These are phyloP conservation scores for Thripadectes ignobilis DNA, from an alignment of 2,797 vertebrate genomes.

Conservation along the genomic window DNA sequence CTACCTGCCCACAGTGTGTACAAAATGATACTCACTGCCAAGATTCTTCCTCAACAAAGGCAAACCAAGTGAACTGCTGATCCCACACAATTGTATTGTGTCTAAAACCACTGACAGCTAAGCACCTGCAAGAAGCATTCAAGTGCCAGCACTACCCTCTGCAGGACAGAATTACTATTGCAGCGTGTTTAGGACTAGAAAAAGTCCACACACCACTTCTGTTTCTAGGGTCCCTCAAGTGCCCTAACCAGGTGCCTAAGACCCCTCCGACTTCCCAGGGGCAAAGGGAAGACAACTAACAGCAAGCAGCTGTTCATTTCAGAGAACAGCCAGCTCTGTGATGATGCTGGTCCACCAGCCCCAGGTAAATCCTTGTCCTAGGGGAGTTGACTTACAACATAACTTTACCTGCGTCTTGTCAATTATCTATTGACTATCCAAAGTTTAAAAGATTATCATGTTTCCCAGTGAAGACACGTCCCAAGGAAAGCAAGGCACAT, in stretches of 20 bases:
- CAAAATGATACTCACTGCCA: not conserved
- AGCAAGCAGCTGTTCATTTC: not conserved
- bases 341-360: fast-evolving
- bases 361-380: not conserved
- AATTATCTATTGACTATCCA: not conserved
- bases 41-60: not conserved
- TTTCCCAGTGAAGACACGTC: not conserved
- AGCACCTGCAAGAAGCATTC: not conserved
- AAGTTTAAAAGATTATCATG: not conserved
- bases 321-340: not conserved
- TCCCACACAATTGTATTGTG: too few species aligned
- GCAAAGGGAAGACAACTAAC: not conserved
- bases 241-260: not conserved
- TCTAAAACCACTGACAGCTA: too few species aligned
- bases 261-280: not conserved
- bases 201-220: not conserved
- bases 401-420: not conserved
- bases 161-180: not conserved
- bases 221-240: not conserved
- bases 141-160: not conserved
- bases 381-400: not conserved
- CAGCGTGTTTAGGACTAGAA: fast-evolving
- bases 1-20: not conserved
- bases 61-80: not conserved
- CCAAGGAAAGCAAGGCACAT: not conserved